These are phyloP conservation scores for Alligator mississippiensis DNA, from an alignment of 2,113 vertebrate species.

Conservation along the genomic window DNA sequence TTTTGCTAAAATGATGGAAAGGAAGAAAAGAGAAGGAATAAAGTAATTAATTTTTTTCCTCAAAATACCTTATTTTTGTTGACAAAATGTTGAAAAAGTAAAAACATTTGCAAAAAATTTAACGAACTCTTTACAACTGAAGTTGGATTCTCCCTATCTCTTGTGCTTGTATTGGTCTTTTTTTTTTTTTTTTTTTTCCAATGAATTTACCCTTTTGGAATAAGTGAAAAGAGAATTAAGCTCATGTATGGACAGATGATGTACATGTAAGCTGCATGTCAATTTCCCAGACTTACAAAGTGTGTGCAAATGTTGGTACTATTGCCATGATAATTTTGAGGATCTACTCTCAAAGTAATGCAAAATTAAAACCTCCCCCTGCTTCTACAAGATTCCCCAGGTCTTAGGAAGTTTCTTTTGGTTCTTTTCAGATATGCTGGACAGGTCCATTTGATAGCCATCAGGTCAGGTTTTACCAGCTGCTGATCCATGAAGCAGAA, in stretches of 20 bases:
- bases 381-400: neutral
- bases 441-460: neutral
- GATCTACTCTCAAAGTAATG: neutral
- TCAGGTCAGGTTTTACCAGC: neutral
- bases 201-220: neutral
- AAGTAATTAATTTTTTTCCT: neutral
- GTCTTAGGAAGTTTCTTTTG: neutral
- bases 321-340: neutral
- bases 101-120: neutral
- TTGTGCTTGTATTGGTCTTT: neutral
- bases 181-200: neutral
- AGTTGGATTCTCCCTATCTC: neutral
- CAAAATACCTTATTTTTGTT: neutral
- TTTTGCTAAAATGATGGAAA: accelerated
- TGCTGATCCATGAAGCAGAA: neutral
- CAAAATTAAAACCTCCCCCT: neutral
- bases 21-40: neutral
- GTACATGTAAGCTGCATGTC: neutral
- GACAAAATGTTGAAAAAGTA: neutral
- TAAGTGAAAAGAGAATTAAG: neutral
- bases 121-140: neutral
- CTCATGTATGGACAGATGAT: neutral
- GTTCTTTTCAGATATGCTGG: neutral
- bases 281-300: neutral
- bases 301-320: neutral